Evolutionary conservation across 2,113 vertebrate genomes (phyloP).

Genomic region (Cyprinodon variegatus): DNA sequence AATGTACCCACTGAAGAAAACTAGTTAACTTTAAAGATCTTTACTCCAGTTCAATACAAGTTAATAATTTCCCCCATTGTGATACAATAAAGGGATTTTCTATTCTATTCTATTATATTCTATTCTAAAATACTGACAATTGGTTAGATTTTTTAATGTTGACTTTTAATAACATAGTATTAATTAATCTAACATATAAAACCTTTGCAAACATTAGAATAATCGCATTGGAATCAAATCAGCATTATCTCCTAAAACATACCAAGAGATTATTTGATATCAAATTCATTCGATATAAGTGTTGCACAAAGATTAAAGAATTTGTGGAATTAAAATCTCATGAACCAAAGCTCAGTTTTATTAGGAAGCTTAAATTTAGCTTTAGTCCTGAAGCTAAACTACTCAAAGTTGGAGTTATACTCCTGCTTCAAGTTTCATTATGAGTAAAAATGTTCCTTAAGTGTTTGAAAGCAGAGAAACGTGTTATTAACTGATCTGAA

Average conservation of each 20-base stretch:
- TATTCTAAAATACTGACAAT: too few relatives aligned
- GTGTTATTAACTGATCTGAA: neutral
- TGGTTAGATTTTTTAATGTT: neutral
- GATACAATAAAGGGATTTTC: too few relatives aligned
- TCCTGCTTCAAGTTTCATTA: neutral
- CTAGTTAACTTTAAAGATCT: neutral
- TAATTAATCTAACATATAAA: neutral
- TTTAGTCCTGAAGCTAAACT: neutral
- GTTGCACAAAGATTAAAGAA: neutral
- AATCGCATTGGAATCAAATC: neutral
- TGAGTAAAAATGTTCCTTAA: neutral
- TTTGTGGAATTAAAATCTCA: neutral
- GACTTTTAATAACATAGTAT: neutral
- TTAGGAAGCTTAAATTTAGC: too few relatives aligned
- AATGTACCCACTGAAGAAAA: too few relatives aligned
- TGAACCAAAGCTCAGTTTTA: neutral
- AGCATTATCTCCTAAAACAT: neutral
- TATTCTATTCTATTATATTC: too few relatives aligned
- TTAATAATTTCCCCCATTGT: too few relatives aligned
- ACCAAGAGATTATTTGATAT: neutral
- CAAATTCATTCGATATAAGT: neutral
- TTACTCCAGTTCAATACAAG: neutral
- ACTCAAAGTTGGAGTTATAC: neutral
- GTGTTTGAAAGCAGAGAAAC: neutral
- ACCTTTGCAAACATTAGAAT: neutral